These are phyloP conservation scores for Drosophila falleni DNA, from an alignment of 2,888 invertebrate genomes.

Conservation along the genomic window DNA sequence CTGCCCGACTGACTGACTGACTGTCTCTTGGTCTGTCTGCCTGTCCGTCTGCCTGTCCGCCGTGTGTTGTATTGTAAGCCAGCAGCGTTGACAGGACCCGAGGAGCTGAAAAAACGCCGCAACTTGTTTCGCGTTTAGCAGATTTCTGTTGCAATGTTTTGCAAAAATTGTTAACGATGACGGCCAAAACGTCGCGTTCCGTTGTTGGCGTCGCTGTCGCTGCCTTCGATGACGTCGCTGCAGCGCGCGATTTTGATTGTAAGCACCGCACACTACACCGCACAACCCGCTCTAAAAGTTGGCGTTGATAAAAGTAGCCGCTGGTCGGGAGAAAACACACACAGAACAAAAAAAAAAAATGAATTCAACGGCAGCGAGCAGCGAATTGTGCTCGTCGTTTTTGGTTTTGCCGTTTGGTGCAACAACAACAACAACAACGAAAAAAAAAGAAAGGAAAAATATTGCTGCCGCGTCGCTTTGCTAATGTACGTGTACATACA, in stretches of 20 bases:
- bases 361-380: slow-evolving; percentile 50
- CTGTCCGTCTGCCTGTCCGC: slow-evolving; percentile 38
- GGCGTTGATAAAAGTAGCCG: slow-evolving; percentile 72
- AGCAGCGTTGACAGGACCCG: slow-evolving; percentile 68
- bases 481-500: slow-evolving; percentile 71
- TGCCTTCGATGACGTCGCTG: slow-evolving; percentile 65
- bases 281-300: slow-evolving; percentile 33
- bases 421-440: no score
- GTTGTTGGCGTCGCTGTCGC: slow-evolving; percentile 62
- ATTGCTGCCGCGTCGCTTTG: slow-evolving; percentile 63
- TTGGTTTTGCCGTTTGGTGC: slow-evolving; percentile 68
- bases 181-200: slow-evolving; percentile 61
- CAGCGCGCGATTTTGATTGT: slow-evolving; percentile 67
- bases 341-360: no score
- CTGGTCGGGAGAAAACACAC: slow-evolving; percentile 57
- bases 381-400: slow-evolving; percentile 78
- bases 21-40: no score
- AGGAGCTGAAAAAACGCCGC: slow-evolving; percentile 84
- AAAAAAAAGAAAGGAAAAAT: slow-evolving; percentile 45
- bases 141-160: slow-evolving; percentile 84
- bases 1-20: slow-evolving; percentile 39
- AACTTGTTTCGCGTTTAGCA: slow-evolving; percentile 85
- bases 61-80: slow-evolving; percentile 56
- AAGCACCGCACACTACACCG: slow-evolving; percentile 14
- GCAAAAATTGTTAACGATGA: slow-evolving; percentile 82